Conservation (phyloP, 2,113 vertebrate genomes). For the Strix uralensis region DNA sequence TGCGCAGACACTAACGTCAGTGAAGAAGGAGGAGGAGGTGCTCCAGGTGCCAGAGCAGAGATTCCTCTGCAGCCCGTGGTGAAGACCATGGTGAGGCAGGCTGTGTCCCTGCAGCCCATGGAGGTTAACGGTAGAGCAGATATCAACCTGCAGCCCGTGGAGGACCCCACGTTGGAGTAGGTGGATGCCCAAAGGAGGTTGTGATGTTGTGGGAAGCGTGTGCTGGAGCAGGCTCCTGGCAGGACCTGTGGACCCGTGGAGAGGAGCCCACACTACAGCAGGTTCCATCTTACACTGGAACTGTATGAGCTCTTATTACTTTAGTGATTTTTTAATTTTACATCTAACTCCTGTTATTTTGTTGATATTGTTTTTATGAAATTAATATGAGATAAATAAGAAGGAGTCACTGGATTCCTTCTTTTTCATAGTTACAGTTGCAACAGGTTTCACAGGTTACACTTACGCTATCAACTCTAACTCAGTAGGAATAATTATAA, state of each 20-base stretch:
- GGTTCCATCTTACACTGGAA: background rate
- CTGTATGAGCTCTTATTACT: background rate
- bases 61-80: background rate
- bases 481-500: background rate
- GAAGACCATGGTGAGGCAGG: background rate
- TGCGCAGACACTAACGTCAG: background rate
- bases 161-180: accelerated
- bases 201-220: background rate
- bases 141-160: background rate
- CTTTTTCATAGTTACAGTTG: background rate
- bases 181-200: background rate
- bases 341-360: background rate
- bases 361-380: background rate
- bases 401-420: background rate
- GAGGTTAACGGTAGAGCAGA: background rate
- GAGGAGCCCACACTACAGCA: background rate
- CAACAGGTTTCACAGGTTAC: background rate
- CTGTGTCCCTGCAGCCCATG: background rate
- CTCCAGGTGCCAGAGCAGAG: accelerated
- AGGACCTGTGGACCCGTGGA: background rate
- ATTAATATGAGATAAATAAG: background rate
- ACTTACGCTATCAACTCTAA: background rate
- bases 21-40: background rate
- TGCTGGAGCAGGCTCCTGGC: background rate
- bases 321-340: background rate